Percentiles rank a stretch among this genome's conserved stretches.
Conservation (phyloP, 2,888 invertebrate species). For the Ypsolopha scabrella region DNA sequence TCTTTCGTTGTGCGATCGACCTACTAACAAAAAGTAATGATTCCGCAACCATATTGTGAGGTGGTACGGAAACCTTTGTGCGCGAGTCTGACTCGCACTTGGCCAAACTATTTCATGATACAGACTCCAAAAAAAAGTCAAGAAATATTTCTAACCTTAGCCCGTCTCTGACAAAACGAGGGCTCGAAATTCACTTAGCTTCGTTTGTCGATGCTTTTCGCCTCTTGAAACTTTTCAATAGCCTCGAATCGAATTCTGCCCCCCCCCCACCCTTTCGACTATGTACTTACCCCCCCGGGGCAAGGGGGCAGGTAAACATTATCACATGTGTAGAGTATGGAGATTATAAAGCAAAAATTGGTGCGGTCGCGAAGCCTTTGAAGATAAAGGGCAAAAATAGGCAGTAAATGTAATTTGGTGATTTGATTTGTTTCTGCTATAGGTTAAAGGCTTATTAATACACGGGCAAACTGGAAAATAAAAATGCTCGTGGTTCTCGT, state of each 20-base stretch:
- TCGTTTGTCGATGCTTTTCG: constrained; percentile 72
- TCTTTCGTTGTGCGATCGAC: too few species aligned
- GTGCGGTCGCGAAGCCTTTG: too few species aligned
- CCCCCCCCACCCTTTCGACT: constrained; percentile 21
- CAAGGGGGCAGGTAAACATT: background rate
- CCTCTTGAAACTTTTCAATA: constrained; percentile 71
- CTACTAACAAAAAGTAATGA: too few species aligned
- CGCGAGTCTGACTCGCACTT: too few species aligned
- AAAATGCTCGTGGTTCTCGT: background rate
- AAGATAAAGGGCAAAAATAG: background rate
- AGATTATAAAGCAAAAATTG: background rate
- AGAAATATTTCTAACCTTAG: constrained; percentile 8
- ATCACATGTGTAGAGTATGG: background rate
- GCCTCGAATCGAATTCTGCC: constrained; percentile 63
- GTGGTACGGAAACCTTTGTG: too few species aligned
- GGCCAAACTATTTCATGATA: too few species aligned
- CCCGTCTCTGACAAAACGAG: constrained; percentile 39
- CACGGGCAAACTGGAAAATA: too few species aligned
- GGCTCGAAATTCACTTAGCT: constrained; percentile 70
- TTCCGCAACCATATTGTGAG: too few species aligned
- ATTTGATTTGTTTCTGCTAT: background rate
- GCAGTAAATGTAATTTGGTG: background rate
- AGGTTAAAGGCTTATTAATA: background rate
- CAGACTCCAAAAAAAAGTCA: too few species aligned
- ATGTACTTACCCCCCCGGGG: constrained; percentile 11